Evolutionary conservation across 2,888 invertebrate species (phyloP), one percentile per base, ranked within the genome.

Genomic region (Idaea biselata): DNA sequence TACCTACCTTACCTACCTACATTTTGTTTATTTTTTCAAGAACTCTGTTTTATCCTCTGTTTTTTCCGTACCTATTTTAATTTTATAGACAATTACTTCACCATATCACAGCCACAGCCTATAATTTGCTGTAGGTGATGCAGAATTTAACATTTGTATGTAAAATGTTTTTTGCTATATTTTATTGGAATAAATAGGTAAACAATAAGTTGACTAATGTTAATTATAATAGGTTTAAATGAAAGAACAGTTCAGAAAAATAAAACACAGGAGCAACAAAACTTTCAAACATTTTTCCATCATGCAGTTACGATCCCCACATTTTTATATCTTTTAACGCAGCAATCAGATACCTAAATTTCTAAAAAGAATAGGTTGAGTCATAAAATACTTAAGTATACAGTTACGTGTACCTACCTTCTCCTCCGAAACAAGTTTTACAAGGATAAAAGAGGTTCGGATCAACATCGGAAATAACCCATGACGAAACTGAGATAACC

Each of bases 381-480:
- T 44, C 44, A 44, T 44, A 44, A 44, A 44, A 44, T 33, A 44
- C 44, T 44, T 44, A 44, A 44, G 44, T 44, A 44, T 44, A 44
- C 44, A 44, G 44, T 44, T 44, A 44, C 44, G 44, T 44, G 33
- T 14, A 33, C 14, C 33, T 33, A 44, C 44, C 44, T 44, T 44
- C 44, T 44, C 44, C 44, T 44, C 44, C 44, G 11, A 44, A 44
- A 44, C 44, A 44, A 44, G 44, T 44, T 44, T 44, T 44, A 44
- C 44, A 44, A 44, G 44, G 44, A 44, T 44, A 44, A 44, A 33
- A 44, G 44, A 44, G 44, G 44, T 44, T 44, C 44, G 11, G 44
- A 44, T 44, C 44, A 44, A 44, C 44, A 44, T 44, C 44, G 44
- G 11, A 44, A 44, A 44, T 44, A 44, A 44, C 44, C 44, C 44